Evolutionary conservation across 2,797 vertebrate species (phyloP).

Genomic region (Liparis tanakae): DNA sequence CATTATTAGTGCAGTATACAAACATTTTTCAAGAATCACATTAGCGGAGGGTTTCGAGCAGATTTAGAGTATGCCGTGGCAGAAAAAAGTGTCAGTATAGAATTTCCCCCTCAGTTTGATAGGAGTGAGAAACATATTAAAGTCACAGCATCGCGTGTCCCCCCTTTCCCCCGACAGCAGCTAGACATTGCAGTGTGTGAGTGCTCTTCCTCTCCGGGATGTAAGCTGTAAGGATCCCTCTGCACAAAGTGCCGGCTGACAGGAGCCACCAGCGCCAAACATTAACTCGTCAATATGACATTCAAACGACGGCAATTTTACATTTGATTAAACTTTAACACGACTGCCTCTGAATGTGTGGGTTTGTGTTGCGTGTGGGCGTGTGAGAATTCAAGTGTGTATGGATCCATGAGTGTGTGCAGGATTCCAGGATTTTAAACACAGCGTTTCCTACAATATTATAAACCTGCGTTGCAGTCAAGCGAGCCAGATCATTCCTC

Average conservation of each 20-base stretch:
- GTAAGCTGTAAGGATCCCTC: slow-evolving; percentile 46
- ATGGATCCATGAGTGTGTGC: neutral
- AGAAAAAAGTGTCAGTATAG: slow-evolving; percentile 11
- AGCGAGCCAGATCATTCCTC: slow-evolving; percentile 58
- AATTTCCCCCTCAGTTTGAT: slow-evolving; percentile 16
- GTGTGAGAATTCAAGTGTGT: neutral
- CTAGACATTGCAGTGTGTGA: slow-evolving; percentile 22
- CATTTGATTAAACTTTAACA: slow-evolving; percentile 56
- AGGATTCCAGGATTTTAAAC: slow-evolving; percentile 37
- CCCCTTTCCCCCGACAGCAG: slow-evolving; percentile 38
- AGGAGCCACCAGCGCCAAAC: slow-evolving; percentile 20
- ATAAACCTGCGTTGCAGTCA: slow-evolving; percentile 38
- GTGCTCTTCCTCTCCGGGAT: slow-evolving; percentile 22
- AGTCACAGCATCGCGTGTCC: slow-evolving; percentile 9
- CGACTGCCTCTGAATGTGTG: slow-evolving; percentile 30
- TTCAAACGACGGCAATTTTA: slow-evolving; percentile 47
- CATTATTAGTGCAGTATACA: no score
- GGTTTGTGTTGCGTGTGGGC: neutral
- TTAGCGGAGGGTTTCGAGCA: neutral
- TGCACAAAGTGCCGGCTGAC: slow-evolving; percentile 39
- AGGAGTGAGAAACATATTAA: slow-evolving; percentile 3
- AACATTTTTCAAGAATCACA: neutral
- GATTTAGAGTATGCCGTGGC: neutral
- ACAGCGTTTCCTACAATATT: slow-evolving; percentile 51
- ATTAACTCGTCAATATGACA: slow-evolving; percentile 59